These are phyloP conservation scores for Notolabrus celidotus DNA, from an alignment of 2,797 vertebrate genomes.

Conservation along the genomic window DNA sequence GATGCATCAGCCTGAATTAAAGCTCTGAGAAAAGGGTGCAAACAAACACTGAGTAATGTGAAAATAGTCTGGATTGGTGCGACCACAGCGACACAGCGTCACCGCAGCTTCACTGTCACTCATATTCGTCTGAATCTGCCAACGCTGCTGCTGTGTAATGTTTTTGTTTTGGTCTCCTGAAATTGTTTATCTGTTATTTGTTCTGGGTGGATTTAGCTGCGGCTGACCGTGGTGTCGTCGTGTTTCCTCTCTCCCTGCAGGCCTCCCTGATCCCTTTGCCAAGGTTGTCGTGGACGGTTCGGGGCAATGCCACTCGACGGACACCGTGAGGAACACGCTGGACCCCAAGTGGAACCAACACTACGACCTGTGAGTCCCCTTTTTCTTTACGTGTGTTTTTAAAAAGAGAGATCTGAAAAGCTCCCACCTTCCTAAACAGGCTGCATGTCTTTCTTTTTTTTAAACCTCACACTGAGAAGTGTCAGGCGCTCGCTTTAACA, in stretches of 20 bases:
- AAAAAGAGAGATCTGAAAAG: slow-evolving; percentile 31
- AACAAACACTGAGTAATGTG: slow-evolving; percentile 13
- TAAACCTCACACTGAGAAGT: slow-evolving; percentile 46
- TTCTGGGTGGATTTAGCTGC: background rate
- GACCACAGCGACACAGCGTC: background rate
- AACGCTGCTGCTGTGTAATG: background rate
- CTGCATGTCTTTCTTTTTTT: slow-evolving; percentile 50
- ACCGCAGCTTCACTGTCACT: slow-evolving; percentile 7
- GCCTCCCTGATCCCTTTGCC: slow-evolving; percentile 97
- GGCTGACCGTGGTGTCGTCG: background rate
- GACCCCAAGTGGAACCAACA: slow-evolving; percentile 99
- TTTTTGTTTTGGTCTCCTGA: slow-evolving; percentile 23
- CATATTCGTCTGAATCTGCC: slow-evolving; percentile 16
- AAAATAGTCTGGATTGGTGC: background rate
- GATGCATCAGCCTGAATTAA: too few relatives aligned
- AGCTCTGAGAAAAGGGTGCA: background rate
- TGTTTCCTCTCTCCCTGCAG: slow-evolving; percentile 73
- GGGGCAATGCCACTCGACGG: slow-evolving; percentile 98
- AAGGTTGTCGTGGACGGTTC: slow-evolving; percentile 99
- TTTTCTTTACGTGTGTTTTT: background rate
- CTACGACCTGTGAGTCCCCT: slow-evolving; percentile 94
- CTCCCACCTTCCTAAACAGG: slow-evolving; percentile 39
- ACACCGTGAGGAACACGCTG: slow-evolving; percentile 99
- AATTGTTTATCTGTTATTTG: slow-evolving; percentile 8
- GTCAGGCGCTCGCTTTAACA: slow-evolving; percentile 49